phyloP scores from a whole-genome alignment of 1,140 invertebrate species.

The Drosophila kurseongensis region DNA sequence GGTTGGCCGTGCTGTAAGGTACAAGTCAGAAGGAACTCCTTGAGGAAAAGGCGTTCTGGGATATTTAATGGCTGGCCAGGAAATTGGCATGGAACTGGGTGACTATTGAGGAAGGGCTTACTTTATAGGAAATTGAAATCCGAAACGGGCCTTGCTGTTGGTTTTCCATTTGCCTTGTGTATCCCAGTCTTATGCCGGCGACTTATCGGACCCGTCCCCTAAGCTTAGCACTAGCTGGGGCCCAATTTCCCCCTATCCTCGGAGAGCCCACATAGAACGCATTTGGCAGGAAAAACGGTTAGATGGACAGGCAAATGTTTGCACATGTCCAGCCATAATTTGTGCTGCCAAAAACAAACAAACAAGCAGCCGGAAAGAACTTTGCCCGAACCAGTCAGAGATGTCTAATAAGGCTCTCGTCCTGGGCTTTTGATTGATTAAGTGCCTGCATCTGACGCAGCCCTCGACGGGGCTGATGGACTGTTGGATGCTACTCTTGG shows the following conservation, averaged over 20 bases:
- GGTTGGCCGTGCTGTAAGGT: conserved; percentile 16
- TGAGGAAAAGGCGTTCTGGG: conserved; percentile 1
- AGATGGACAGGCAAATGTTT: conserved; percentile 58
- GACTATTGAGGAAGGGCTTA: conserved; percentile 16
- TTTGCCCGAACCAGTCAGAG: conserved; percentile 38
- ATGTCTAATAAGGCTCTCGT: conserved; percentile 43
- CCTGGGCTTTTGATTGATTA: conserved; percentile 72
- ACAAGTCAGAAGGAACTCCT: conserved; percentile 14
- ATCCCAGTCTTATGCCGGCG: conserved; percentile 20
- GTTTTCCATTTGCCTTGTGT: conserved; percentile 2
- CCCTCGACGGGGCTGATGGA: conserved; percentile 50
- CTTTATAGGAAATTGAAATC: conserved; percentile 21
- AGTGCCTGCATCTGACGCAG: conserved; percentile 75
- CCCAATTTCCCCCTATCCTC: conserved; percentile 14
- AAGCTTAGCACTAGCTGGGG: conserved; percentile 7
- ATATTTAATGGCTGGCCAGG: conserved; percentile 26
- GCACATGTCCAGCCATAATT: conserved; percentile 67
- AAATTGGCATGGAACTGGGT: conserved; percentile 31
- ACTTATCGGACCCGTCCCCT: conserved; percentile 26
- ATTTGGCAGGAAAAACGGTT: conserved; percentile 35
- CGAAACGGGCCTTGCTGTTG: conserved; percentile 6
- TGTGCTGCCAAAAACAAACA: conserved; percentile 76
- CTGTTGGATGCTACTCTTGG: conserved; percentile 15
- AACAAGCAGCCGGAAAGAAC: conserved; percentile 54
- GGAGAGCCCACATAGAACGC: conserved; percentile 24